Percentiles rank a stretch among this genome's conserved stretches.
phyloP scores from a whole-genome alignment of 2,113 vertebrate species.

The Perccottus glenii region DNA sequence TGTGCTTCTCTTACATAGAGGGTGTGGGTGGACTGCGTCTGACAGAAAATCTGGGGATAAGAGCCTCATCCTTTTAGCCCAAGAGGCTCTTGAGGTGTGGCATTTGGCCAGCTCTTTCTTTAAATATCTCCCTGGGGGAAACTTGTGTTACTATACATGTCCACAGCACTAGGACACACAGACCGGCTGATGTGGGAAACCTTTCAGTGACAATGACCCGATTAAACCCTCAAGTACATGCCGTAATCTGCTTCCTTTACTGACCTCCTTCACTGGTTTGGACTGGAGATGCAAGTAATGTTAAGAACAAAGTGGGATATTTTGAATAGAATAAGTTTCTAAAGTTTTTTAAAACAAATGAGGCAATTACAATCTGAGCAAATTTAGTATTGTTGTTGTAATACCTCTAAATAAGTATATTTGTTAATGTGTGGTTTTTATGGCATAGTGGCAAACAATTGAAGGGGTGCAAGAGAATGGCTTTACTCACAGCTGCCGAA shows the following conservation, averaged over 20 bases:
- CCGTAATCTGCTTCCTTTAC: constrained; percentile 17
- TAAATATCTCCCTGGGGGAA: constrained; percentile 42
- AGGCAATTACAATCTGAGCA: too few species aligned
- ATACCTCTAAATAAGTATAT: too few species aligned
- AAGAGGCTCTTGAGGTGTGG: constrained; percentile 43
- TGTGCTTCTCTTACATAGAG: constrained; percentile 30
- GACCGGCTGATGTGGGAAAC: constrained; percentile 19
- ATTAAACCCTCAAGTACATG: constrained; percentile 7
- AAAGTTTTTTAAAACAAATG: too few species aligned
- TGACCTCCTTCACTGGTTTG: neutral
- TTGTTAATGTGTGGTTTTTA: too few species aligned
- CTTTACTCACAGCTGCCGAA: constrained; percentile 93
- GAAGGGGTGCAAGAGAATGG: neutral
- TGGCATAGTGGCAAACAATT: constrained; percentile 19
- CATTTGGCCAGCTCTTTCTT: constrained; percentile 51
- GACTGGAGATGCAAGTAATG: neutral
- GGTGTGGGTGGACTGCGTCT: constrained; percentile 23
- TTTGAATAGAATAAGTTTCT: neutral
- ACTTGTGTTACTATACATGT: constrained; percentile 21
- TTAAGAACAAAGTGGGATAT: neutral
- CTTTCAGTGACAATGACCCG: constrained; percentile 7
- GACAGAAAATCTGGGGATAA: constrained; percentile 58
- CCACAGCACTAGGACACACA: constrained; percentile 12
- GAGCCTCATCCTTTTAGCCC: constrained; percentile 61
- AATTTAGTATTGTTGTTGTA: too few species aligned